phyloP scores from a whole-genome alignment of 2,113 vertebrate species.

The Rana temporaria region DNA sequence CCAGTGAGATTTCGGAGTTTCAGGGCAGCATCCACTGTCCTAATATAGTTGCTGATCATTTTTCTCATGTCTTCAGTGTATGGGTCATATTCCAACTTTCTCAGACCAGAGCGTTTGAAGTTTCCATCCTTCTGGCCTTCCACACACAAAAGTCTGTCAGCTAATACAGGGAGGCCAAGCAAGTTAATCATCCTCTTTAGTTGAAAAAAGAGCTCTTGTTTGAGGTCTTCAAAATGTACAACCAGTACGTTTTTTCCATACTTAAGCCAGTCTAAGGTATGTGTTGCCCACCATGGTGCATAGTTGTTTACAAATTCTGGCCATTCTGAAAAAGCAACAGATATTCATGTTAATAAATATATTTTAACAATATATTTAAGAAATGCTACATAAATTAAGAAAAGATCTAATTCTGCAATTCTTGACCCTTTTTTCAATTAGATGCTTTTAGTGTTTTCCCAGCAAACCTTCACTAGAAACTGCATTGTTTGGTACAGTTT shows the following conservation, averaged over 20 bases:
- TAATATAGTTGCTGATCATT: conserved; percentile 84
- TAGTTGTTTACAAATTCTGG: conserved; percentile 95
- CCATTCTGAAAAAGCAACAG: conserved; percentile 82
- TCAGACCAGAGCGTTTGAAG: conserved; percentile 92
- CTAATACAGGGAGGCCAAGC: conserved; percentile 79
- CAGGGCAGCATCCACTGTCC: conserved; percentile 82
- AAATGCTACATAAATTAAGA: no score
- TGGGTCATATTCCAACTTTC: conserved; percentile 93
- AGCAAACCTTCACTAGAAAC: no score
- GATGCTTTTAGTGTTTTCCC: no score
- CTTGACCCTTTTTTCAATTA: no score
- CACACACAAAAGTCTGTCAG: conserved; percentile 93
- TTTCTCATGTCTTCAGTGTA: conserved; percentile 88
- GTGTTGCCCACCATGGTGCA: conserved; percentile 95
- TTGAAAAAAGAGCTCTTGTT: conserved; percentile 84
- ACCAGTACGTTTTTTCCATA: conserved; percentile 88
- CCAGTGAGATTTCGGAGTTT: conserved; percentile 84
- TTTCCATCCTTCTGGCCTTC: conserved; percentile 96
- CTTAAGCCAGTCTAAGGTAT: conserved; percentile 93
- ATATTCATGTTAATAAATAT: background rate
- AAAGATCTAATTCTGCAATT: no score
- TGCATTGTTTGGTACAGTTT: no score
- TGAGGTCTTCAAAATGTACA: conserved; percentile 93
- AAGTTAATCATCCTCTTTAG: conserved; percentile 90
- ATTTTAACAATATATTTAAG: background rate